Percentiles rank a stretch among this genome's conserved stretches.
These are phyloP conservation scores for Platyrinchus mystaceus DNA, from an alignment of 2,797 vertebrate species.

Conservation along the genomic window DNA sequence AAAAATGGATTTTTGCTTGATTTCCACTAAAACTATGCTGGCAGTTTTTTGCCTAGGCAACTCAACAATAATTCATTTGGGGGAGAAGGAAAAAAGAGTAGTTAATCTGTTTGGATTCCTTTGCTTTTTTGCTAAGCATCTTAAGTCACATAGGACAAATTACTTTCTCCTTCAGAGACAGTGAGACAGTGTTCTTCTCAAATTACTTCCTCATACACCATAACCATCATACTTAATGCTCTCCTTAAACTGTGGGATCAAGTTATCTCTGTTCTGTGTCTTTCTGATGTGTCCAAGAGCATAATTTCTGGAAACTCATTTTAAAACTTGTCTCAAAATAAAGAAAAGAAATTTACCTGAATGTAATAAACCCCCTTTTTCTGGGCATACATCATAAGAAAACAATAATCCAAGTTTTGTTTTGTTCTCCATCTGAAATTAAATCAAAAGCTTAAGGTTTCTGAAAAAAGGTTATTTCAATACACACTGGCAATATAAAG, in stretches of 20 bases:
- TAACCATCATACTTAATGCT: neutral
- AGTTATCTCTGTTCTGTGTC: neutral
- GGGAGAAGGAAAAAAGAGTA: neutral
- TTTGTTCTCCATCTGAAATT: constrained; percentile 95
- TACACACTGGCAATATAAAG: neutral
- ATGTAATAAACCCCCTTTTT: constrained; percentile 96
- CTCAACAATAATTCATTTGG: neutral
- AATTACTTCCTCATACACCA: neutral
- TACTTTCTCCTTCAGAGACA: neutral
- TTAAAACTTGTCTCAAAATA: neutral
- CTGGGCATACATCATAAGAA: constrained; percentile 99
- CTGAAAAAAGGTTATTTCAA: neutral
- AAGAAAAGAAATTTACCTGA: constrained; percentile 81
- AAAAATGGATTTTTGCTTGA: neutral
- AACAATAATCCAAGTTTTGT: constrained; percentile 98
- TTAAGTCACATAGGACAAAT: neutral
- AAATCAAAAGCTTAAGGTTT: constrained; percentile 33
- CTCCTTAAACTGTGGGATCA: neutral
- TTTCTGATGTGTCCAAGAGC: neutral
- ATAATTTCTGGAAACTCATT: neutral
- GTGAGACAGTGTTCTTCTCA: neutral
- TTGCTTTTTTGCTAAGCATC: neutral
- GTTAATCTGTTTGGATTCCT: neutral
- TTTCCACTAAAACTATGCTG: neutral
- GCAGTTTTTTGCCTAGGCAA: neutral